phyloP scores from a whole-genome alignment of 2,113 vertebrate genomes.

The Rostratula benghalensis region DNA sequence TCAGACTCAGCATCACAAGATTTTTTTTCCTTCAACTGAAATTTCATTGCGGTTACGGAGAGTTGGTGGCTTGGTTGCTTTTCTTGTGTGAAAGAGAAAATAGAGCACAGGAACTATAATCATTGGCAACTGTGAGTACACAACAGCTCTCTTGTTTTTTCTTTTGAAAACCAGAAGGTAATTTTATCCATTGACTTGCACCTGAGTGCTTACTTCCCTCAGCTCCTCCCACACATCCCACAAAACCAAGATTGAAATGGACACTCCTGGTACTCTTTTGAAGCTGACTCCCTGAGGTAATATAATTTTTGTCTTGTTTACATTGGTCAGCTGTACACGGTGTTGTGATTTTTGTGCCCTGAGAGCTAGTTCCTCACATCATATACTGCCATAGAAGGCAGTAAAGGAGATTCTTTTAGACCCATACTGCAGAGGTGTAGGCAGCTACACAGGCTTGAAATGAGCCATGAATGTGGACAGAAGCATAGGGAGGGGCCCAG shows the following conservation, averaged over 20 bases:
- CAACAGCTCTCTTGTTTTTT: neutral
- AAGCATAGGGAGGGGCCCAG: neutral
- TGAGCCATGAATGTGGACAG: neutral
- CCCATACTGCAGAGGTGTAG: accelerated
- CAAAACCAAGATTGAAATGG: neutral
- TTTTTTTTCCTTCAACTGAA: neutral
- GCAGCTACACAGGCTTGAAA: neutral
- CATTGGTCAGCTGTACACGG: neutral
- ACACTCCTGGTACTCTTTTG: neutral
- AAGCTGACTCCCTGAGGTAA: neutral
- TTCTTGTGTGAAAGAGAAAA: neutral
- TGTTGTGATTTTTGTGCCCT: neutral
- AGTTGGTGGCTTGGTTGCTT: neutral
- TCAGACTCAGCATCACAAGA: neutral
- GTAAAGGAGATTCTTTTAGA: neutral
- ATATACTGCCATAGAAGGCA: accelerated
- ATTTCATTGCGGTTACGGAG: neutral
- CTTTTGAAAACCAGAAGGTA: neutral
- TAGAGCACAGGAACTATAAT: neutral
- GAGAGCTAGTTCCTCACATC: neutral
- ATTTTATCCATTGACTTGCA: neutral
- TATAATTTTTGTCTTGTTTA: neutral
- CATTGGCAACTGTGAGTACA: neutral
- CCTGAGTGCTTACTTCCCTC: neutral
- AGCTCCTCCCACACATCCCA: neutral